Evolutionary conservation across 2,888 invertebrate genomes (phyloP).

Genomic region (Palloptera scutellata): DNA sequence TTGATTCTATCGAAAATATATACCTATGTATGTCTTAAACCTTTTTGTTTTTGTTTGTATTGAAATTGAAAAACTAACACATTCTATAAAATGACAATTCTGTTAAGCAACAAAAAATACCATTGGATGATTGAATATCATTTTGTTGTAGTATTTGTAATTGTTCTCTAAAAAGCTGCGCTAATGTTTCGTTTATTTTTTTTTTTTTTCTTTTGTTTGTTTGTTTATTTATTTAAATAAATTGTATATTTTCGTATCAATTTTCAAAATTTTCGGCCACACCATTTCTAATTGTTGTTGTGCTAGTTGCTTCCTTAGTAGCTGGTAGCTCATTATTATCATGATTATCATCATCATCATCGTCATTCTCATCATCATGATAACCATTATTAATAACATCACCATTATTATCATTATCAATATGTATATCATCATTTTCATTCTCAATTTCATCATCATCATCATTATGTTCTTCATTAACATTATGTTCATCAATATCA

Average conservation of each 20-base stretch:
- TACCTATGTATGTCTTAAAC: neutral
- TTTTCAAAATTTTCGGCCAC: conserved; percentile 14
- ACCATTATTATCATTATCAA: conserved; percentile 19
- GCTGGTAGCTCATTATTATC: conserved; percentile 28
- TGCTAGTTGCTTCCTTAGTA: conserved; percentile 14
- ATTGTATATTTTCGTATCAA: neutral
- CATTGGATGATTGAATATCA: no score
- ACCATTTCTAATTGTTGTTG: conserved; percentile 20
- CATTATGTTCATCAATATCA: conserved; percentile 27
- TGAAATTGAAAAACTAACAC: no score
- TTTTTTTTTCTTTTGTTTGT: no score
- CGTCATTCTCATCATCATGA: conserved; percentile 36
- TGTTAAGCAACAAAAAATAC: no score
- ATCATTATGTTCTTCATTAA: conserved; percentile 33
- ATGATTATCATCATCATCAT: conserved; percentile 19
- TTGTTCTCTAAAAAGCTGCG: no score
- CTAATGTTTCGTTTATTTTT: no score
- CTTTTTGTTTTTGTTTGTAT: no score
- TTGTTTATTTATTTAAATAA: no score
- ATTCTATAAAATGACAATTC: no score
- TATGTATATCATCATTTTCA: conserved; percentile 41
- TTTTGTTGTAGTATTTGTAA: no score
- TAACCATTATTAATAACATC: conserved; percentile 23
- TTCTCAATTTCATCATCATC: conserved; percentile 37
- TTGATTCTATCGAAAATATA: neutral